A percentile compares a stretch with the other conserved stretches of the same genome.
These are phyloP conservation scores for Sweltsa coloradensis DNA, from an alignment of 1,140 invertebrate species.

Conservation along the genomic window DNA sequence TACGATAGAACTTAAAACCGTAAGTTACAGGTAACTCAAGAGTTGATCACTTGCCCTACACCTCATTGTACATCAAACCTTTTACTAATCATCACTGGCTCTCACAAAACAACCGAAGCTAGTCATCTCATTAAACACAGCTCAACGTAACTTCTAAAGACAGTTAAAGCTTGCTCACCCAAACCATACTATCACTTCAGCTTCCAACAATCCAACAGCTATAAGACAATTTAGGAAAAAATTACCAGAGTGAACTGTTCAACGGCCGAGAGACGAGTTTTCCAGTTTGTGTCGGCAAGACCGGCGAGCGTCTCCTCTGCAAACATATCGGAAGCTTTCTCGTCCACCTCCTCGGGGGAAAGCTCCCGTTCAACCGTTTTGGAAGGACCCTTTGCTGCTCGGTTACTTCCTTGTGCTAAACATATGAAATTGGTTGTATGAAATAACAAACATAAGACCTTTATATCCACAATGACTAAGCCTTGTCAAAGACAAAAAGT, in stretches of 20 bases:
- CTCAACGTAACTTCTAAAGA: background rate
- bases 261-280: constrained; percentile 62
- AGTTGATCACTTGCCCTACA: too few relatives aligned
- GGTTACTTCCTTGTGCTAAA: constrained; percentile 7
- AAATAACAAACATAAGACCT: background rate
- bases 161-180: too few relatives aligned
- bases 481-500: too few relatives aligned
- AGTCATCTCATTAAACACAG: too few relatives aligned
- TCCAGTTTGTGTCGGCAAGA: constrained; percentile 73
- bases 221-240: constrained; percentile 1
- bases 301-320: constrained; percentile 48
- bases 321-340: constrained; percentile 49
- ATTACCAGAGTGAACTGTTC: constrained; percentile 52
- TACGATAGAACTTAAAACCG: too few relatives aligned
- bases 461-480: background rate
- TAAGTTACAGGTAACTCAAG: too few relatives aligned
- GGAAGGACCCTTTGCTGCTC: constrained; percentile 11
- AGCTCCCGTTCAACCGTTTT: constrained; percentile 34
- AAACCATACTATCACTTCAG: too few relatives aligned
- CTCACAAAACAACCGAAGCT: too few relatives aligned
- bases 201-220: background rate
- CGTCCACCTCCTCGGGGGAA: constrained; percentile 55
- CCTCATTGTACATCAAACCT: too few relatives aligned
- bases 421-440: background rate
- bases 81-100: too few relatives aligned